These are phyloP conservation scores for Cheilosia urbana DNA, from an alignment of 2,888 invertebrate species.

Conservation along the genomic window DNA sequence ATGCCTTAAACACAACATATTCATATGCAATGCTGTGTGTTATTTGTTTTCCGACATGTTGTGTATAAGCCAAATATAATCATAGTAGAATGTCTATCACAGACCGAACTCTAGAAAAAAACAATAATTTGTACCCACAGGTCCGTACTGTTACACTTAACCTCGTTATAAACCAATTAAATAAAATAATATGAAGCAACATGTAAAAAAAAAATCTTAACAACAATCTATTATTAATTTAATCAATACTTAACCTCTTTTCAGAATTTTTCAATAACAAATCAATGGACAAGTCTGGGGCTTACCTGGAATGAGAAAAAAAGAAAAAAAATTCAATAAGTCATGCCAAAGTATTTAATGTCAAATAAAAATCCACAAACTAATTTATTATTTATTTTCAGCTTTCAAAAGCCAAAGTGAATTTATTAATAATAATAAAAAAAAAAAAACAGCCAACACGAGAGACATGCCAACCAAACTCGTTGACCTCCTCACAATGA, in stretches of 20 bases:
- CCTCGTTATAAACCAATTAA: no score
- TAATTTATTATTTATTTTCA: constrained; percentile 17
- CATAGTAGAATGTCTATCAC: no score
- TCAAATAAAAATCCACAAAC: not conserved
- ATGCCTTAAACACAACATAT: no score
- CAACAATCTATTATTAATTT: not conserved
- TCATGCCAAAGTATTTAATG: not conserved
- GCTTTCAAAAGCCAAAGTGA: constrained; percentile 11
- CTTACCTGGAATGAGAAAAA: constrained; percentile 61
- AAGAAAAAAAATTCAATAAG: constrained; percentile 1
- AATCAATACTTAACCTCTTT: constrained; percentile 13
- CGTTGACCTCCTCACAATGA: constrained; percentile 45
- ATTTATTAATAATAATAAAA: constrained; percentile 17
- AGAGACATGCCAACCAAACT: constrained; percentile 17
- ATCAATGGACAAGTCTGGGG: not conserved
- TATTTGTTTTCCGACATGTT: no score
- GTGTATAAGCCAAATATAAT: no score
- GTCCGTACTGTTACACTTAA: no score
- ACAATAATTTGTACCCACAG: no score
- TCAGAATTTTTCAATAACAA: not conserved
- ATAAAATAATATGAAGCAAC: no score
- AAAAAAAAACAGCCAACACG: constrained; percentile 2
- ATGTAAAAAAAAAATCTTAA: no score
- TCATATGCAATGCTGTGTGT: no score
- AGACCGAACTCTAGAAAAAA: no score